These are phyloP conservation scores for Phylloscopus whistleri DNA, from an alignment of 2,113 vertebrate genomes.

Conservation along the genomic window DNA sequence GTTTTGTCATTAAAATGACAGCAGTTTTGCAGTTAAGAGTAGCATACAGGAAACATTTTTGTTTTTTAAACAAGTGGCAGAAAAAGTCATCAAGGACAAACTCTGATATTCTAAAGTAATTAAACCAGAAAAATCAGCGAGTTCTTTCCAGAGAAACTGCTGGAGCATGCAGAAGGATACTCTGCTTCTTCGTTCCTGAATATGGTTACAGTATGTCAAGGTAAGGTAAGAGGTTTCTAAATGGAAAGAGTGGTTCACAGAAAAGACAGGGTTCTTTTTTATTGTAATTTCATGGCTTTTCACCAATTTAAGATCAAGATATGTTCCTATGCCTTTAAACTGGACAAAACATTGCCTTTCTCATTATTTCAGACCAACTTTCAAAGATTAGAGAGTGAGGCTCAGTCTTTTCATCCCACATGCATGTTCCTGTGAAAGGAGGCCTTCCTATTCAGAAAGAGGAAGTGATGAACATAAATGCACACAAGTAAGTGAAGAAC, in stretches of 20 bases:
- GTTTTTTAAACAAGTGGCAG: not conserved
- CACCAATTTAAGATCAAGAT: not conserved
- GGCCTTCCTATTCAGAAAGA: not conserved
- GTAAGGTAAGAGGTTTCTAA: not conserved
- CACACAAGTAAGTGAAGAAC: not conserved
- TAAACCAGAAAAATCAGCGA: not conserved
- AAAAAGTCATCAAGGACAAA: not conserved
- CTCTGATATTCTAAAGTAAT: not conserved
- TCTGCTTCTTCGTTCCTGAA: not conserved
- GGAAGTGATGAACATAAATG: not conserved
- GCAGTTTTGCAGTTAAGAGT: not conserved
- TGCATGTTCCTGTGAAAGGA: not conserved
- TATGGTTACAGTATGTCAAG: not conserved
- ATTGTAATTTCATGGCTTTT: not conserved
- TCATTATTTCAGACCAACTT: not conserved
- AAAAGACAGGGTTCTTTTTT: not conserved
- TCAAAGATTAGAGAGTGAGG: not conserved
- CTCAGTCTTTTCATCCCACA: not conserved
- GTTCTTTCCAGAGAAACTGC: not conserved
- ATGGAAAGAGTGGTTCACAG: not conserved
- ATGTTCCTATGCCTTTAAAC: not conserved
- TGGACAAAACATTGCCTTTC: not conserved
- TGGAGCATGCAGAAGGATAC: not conserved
- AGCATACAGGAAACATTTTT: not conserved
- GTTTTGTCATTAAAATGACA: not conserved